phyloP scores from a whole-genome alignment of 2,888 invertebrate species.

The Thymelicus sylvestris region DNA sequence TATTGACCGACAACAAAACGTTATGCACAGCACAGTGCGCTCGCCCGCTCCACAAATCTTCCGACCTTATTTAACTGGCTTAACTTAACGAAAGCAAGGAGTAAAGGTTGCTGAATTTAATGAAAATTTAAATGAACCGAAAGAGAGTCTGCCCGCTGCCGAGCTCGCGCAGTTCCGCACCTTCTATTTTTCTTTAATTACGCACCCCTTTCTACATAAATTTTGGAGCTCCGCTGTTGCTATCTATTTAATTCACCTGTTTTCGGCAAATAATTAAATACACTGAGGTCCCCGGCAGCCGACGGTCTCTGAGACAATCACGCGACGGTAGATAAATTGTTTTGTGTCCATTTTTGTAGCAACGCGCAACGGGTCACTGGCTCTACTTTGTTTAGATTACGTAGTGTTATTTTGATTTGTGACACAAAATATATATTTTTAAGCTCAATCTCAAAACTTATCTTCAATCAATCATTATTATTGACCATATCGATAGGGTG shows the following conservation, averaged over 20 bases:
- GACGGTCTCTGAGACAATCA: neutral
- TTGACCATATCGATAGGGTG: too few relatives aligned
- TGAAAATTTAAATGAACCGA: constrained; percentile 42
- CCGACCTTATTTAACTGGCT: neutral
- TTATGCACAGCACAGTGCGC: neutral
- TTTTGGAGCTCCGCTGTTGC: constrained; percentile 24
- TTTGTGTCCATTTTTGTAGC: too few relatives aligned
- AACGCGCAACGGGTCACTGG: too few relatives aligned
- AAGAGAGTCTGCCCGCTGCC: constrained; percentile 12
- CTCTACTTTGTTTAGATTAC: too few relatives aligned
- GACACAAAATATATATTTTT: too few relatives aligned
- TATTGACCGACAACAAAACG: too few relatives aligned
- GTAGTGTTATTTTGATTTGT: too few relatives aligned
- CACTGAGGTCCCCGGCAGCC: neutral
- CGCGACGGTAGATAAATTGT: neutral
- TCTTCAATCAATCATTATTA: too few relatives aligned
- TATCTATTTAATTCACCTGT: constrained; percentile 20
- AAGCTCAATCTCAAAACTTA: too few relatives aligned
- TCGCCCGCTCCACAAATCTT: constrained; percentile 9
- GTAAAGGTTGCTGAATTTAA: constrained; percentile 33
- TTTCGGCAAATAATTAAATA: constrained; percentile 17
- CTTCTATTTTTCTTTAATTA: constrained; percentile 40
- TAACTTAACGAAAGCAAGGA: neutral
- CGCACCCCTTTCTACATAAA: constrained; percentile 43
- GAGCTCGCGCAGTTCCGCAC: neutral